phyloP scores from a whole-genome alignment of 2,888 invertebrate genomes.

The Trissonchulus sp. region DNA sequence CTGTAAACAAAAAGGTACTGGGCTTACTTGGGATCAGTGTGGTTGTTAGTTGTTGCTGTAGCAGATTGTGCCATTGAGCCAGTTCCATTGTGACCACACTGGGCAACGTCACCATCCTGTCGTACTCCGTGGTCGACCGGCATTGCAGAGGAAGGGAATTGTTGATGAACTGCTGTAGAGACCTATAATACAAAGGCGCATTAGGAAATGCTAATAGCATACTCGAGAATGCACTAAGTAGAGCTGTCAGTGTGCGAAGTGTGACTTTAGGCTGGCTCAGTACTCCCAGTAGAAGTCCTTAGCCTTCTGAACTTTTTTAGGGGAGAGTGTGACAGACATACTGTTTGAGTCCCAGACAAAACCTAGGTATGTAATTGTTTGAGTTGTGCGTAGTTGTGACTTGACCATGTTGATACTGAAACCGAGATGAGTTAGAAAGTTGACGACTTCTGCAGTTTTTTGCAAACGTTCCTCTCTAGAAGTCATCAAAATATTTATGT shows the following conservation, averaged over 20 bases:
- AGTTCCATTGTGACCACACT: background rate
- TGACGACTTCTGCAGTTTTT: no score
- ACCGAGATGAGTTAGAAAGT: no score
- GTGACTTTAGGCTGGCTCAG: no score
- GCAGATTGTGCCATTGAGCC: background rate
- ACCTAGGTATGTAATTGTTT: no score
- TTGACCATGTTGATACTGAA: no score
- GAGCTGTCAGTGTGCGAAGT: background rate
- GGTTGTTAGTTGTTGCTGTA: background rate
- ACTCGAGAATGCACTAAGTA: background rate
- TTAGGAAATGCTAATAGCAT: background rate
- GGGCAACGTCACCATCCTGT: background rate
- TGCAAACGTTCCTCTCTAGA: no score
- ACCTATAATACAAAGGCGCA: background rate
- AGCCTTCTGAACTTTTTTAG: no score
- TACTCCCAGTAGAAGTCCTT: no score
- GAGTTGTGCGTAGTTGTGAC: no score
- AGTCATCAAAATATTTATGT: no score
- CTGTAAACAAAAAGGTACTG: background rate
- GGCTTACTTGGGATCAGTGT: background rate
- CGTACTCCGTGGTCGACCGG: background rate
- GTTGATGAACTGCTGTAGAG: background rate
- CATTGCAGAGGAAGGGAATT: background rate
- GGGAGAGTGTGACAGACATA: no score
- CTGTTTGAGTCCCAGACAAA: no score